Base-by-base conservation (phyloP, 1,140 invertebrate species). In the Trinorchestia longiramus region DNA sequence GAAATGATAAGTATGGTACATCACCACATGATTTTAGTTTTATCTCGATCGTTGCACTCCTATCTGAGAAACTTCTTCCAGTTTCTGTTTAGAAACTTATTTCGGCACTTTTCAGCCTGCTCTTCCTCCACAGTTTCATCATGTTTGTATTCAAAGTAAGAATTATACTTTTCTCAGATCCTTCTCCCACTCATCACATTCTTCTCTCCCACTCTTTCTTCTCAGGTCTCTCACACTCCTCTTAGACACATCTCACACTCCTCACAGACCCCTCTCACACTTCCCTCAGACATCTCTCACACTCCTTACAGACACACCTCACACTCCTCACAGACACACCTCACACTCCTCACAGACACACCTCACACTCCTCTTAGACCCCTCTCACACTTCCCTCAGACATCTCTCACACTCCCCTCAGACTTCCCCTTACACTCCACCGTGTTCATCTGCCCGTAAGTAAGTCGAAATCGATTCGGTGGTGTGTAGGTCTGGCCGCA, bases 381-480 rank as follows among this genome's bases (percentile, higher is more conserved):
- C 43, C 41, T 42, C 88, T 42, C 88, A 91, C 88, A 43, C 88
- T 91, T 28, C 43, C 88, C 11, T 42, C 88, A 43, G 11, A 43
- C 41, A 43, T 41, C 41, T 43, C 4, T 15, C 88, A 91, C 88
- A 77, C 41, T 91, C 88, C 88, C 88, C 41, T 17, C 19, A 8
- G 11, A 91, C 88, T 36, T 91, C 88, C 88, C 43, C 88, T 53
- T 36, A 36, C 62, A 77, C 62, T 77, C 88, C 43, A 91, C 6
- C 88, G 88, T 91, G 88, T 28, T 91, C 88, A 91, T 42, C 88
- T 91, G 43, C 6, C 88, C 88, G 88, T 91, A 91, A 91, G 88
- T 91, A 91, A 91, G 88, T 91, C 88, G 88, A 91, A 91, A 91
- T 91, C 88, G 88, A 91, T 91, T 91, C 19, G 41, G 41, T 15